Evolutionary conservation across 53 echinoderm and acorn worm genomes (phyloP), one percentile per base, ranked within the genome.

Genomic region (Holothuria scabra): DNA sequence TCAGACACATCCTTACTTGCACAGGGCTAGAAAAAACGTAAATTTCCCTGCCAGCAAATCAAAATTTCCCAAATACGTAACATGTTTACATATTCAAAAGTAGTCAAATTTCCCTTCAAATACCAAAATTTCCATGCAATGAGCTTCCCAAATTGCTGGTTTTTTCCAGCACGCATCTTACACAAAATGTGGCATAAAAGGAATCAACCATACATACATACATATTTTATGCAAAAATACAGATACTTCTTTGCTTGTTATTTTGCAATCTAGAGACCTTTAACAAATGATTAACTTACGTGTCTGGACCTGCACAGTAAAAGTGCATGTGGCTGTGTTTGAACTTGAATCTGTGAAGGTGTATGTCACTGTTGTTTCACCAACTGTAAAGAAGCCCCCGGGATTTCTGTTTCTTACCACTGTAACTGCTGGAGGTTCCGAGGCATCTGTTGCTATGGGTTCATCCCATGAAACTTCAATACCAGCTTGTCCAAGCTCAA

Each of bases 361-460:
- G 60, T 91, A 91, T 14, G 59, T 78, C 8, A 91, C 88, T 33
- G 25, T 34, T 38, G 87, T 74, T 35, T 38, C 25, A 9, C 88
- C 91, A 28, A 88, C 65, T 46, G 84, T 59, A 16, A 91, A 91
- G 62, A 37, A 41, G 21, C 84, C 63, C 25, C 87, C 87, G 3
- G 91, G 91, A 30, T 65, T 55, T n/a, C 83, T 59, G 31, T 80
- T 84, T 28, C 22, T 22, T 24, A 25, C 56, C 19, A 91, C 59
- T 60, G 60, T 38, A 22, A 79, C 37, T 12, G 34, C 46, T 21
- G 46, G 16, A 11, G 78, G 57, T 24, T 84, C 89, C 23, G 87
- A 87, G 59, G 69, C 64, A 56, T 92, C 92, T 11, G 81, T 86
- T 30, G 89, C 92, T n/a, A 83, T 89, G 24, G 92, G 92, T 48